These are phyloP conservation scores for Athene noctua DNA, from an alignment of 2,113 vertebrate genomes.

Conservation along the genomic window DNA sequence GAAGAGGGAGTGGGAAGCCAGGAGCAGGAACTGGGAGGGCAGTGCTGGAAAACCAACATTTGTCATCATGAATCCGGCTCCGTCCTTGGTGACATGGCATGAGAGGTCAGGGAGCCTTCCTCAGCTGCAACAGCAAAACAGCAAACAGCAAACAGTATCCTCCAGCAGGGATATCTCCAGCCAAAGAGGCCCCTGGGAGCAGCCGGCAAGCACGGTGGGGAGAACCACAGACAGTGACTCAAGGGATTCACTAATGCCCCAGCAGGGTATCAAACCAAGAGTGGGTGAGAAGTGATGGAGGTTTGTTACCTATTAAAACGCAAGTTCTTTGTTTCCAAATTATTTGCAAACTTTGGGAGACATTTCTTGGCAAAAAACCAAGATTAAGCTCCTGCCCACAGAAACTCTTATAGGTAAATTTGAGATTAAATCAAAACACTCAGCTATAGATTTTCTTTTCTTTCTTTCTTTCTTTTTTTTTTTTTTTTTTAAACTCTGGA, in stretches of 20 bases:
- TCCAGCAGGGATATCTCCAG: background rate
- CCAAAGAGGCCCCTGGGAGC: background rate
- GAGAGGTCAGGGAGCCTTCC: background rate
- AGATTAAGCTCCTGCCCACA: slow-evolving; percentile 14
- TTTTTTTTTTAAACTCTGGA: background rate
- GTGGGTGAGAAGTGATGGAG: background rate
- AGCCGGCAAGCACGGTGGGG: background rate
- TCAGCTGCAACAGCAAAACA: background rate
- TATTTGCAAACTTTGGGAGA: slow-evolving; percentile 19
- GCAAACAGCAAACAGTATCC: background rate
- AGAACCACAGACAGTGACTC: accelerated
- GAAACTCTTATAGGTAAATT: slow-evolving; percentile 41
- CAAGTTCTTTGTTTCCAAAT: slow-evolving; percentile 53
- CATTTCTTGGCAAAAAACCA: slow-evolving; percentile 50
- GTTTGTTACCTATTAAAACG: slow-evolving; percentile 50
- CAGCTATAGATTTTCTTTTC: background rate
- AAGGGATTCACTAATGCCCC: background rate
- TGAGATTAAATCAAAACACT: slow-evolving; percentile 41
- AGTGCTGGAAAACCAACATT: background rate
- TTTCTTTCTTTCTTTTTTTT: background rate
- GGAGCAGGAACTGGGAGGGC: background rate
- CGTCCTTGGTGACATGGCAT: accelerated
- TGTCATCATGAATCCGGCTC: background rate
- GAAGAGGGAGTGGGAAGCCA: background rate
- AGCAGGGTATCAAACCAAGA: background rate